phyloP scores from a whole-genome alignment of 2,113 vertebrate species.

The Asarcornis scutulata region DNA sequence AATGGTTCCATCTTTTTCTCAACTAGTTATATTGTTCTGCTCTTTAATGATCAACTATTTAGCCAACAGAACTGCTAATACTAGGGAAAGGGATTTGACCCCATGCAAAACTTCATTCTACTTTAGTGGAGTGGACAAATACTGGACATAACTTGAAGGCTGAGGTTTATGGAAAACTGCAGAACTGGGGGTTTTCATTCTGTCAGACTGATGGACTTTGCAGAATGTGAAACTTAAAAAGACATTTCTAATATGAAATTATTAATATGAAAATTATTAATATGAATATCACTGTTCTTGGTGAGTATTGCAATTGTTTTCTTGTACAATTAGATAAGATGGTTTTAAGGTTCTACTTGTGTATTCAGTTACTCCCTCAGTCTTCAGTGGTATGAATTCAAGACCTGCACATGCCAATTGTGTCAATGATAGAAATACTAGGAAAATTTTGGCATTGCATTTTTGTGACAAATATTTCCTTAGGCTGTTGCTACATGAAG shows the following conservation, averaged over 20 bases:
- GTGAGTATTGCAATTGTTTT: neutral
- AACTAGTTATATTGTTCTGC: neutral
- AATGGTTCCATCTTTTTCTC: neutral
- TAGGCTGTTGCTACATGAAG: neutral
- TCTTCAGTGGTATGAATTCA: neutral
- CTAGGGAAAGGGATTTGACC: neutral
- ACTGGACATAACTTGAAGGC: neutral
- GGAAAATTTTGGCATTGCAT: neutral
- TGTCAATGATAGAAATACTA: neutral
- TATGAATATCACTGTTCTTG: neutral
- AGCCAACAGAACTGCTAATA: neutral
- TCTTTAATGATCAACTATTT: neutral
- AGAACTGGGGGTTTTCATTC: conserved; percentile 6
- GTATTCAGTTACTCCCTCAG: too few species aligned
- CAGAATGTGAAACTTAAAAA: neutral
- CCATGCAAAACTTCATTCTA: neutral
- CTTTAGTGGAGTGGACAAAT: neutral
- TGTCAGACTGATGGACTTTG: neutral
- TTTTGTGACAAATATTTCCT: neutral
- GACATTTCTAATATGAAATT: too few species aligned
- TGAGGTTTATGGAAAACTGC: neutral
- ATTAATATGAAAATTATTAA: too few species aligned
- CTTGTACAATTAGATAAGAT: neutral
- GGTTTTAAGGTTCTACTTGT: neutral
- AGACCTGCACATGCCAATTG: neutral